phyloP scores from a whole-genome alignment of 2,888 invertebrate genomes.

The Stratiomys singularior region DNA sequence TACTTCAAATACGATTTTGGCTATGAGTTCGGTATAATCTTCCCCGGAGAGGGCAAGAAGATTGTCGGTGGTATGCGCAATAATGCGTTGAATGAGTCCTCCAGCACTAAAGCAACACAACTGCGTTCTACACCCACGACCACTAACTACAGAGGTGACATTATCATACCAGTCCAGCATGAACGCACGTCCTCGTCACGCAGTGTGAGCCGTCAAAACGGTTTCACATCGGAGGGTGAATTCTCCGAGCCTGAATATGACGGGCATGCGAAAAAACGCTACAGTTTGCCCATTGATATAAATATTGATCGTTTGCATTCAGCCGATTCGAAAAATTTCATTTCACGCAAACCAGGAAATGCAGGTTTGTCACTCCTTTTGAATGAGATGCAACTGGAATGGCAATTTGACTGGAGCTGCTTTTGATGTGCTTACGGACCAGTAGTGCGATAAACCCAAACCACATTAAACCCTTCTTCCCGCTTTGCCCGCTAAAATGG shows the following conservation, averaged over 20 bases:
- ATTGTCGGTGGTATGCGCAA: conserved; percentile 60
- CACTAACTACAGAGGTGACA: conserved; percentile 65
- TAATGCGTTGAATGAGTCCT: background rate
- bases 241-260: conserved; percentile 70
- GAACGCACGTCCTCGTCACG: conserved; percentile 66
- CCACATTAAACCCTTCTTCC: too few relatives aligned
- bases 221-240: conserved; percentile 70
- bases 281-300: conserved; percentile 64
- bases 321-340: conserved; percentile 55
- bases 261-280: conserved; percentile 62
- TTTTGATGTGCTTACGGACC: too few relatives aligned
- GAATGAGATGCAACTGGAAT: too few relatives aligned
- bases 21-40: conserved; percentile 79
- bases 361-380: background rate
- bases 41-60: conserved; percentile 74
- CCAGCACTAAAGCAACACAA: background rate
- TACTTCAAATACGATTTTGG: conserved; percentile 87
- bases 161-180: conserved; percentile 76
- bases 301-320: conserved; percentile 63
- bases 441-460: too few relatives aligned
- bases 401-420: too few relatives aligned
- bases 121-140: background rate
- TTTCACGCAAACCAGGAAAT: conserved; percentile 52
- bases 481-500: too few relatives aligned
- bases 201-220: conserved; percentile 42